Conservation (phyloP, 1,140 invertebrate species). For the Cheumatopsyche charites region DNA sequence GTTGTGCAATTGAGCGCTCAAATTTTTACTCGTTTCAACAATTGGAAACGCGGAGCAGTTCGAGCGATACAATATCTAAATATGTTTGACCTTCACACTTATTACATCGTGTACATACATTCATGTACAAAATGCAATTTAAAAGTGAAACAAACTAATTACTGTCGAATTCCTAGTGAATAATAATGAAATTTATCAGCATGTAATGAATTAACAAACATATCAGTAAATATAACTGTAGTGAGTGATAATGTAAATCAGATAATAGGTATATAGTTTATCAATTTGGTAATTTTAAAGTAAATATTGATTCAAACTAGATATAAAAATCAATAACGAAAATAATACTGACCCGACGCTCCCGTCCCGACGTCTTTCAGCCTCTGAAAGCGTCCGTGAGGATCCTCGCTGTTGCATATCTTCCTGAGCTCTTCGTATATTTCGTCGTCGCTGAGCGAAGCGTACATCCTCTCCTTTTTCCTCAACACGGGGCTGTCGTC, state of each 20-base stretch:
- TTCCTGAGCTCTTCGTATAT: conserved; percentile 82
- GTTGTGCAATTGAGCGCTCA: not conserved
- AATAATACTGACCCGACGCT: conserved; percentile 65
- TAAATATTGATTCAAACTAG: no score
- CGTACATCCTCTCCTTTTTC: conserved; percentile 62
- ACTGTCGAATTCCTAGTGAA: no score
- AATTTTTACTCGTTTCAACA: not conserved
- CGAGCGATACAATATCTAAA: conserved; percentile 13
- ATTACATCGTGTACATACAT: not conserved
- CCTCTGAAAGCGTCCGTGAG: conserved; percentile 77
- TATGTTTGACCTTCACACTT: not conserved
- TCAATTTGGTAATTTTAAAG: no score
- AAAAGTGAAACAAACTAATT: not conserved
- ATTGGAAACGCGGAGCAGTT: not conserved
- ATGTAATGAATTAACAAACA: no score
- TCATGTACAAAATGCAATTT: not conserved
- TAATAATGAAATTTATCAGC: no score
- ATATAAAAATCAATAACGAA: not conserved
- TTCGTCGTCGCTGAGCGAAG: conserved; percentile 77
- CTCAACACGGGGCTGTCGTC: conserved; percentile 62
- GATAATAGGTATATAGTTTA: no score
- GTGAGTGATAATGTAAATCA: no score
- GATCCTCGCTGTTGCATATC: conserved; percentile 79
- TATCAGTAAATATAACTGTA: no score
- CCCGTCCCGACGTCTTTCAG: conserved; percentile 89